phyloP scores from a whole-genome alignment of 2,797 vertebrate species.

The Discoglossus pictus region DNA sequence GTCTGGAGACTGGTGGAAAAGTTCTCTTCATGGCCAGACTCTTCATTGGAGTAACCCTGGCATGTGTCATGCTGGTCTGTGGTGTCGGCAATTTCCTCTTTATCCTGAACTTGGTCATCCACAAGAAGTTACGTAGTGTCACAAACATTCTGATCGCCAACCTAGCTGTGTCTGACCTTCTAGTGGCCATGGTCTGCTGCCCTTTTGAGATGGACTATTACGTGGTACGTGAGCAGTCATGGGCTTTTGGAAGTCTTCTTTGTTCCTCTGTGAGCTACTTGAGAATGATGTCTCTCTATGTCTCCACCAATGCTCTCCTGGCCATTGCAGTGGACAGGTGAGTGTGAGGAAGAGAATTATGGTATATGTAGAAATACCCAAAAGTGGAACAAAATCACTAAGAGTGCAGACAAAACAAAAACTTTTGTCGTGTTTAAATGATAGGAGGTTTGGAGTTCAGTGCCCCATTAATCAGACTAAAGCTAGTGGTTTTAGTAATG shows the following conservation, averaged over 20 bases:
- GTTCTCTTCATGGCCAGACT: slow-evolving; percentile 34
- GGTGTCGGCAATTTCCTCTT: slow-evolving; percentile 53
- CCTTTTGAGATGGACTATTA: slow-evolving; percentile 57
- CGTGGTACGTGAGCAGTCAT: slow-evolving; percentile 53
- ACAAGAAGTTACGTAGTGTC: slow-evolving; percentile 45
- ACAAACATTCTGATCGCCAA: slow-evolving; percentile 56
- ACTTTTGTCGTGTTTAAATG: too few relatives aligned
- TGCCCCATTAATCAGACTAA: too few relatives aligned
- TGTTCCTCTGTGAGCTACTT: slow-evolving; percentile 52
- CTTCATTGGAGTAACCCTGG: slow-evolving; percentile 44
- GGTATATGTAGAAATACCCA: too few relatives aligned
- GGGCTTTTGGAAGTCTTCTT: slow-evolving; percentile 47
- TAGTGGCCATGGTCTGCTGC: slow-evolving; percentile 55
- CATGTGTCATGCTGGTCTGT: slow-evolving; percentile 51
- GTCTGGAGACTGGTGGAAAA: slow-evolving; percentile 4
- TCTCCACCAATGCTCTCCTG: slow-evolving; percentile 54
- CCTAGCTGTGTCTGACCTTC: slow-evolving; percentile 53
- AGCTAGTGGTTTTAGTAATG: too few relatives aligned
- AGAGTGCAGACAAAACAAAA: too few relatives aligned
- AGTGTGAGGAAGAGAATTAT: slow-evolving; percentile 3
- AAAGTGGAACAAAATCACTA: too few relatives aligned
- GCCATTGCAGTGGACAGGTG: slow-evolving; percentile 54
- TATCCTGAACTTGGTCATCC: slow-evolving; percentile 35
- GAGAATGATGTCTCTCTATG: slow-evolving; percentile 53
- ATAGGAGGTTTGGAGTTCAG: too few relatives aligned